phyloP scores from a whole-genome alignment of 53 echinoderm and acorn worm species.

The Actinopyga echinites region DNA sequence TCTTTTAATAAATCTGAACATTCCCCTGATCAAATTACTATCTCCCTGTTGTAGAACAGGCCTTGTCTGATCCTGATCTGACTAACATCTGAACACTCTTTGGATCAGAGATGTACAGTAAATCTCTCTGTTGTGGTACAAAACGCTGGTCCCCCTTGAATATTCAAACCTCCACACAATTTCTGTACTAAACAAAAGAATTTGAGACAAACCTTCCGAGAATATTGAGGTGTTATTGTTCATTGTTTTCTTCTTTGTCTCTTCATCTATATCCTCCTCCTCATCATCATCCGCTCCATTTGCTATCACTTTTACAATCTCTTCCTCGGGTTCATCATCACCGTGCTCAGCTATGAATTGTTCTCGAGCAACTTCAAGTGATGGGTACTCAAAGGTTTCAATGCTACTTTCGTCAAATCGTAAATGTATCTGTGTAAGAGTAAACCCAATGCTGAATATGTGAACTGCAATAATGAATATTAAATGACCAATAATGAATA shows the following conservation, averaged over 20 bases:
- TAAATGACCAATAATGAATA: no score
- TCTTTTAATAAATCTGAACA: no score
- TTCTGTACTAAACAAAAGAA: no score
- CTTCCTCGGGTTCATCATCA: constrained; percentile 23
- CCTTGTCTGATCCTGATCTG: no score
- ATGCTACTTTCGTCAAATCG: not conserved
- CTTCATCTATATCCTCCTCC: not conserved
- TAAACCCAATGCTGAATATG: not conserved
- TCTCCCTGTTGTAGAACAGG: no score
- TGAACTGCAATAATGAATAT: no score
- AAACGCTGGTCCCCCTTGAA: no score
- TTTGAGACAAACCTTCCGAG: not conserved
- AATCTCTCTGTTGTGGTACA: no score
- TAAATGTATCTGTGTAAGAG: not conserved
- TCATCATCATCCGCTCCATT: constrained; percentile 24
- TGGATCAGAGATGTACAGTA: no score
- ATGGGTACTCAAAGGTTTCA: constrained; percentile 2
- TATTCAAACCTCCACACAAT: not conserved
- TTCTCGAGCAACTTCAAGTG: not conserved
- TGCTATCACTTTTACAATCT: not conserved
- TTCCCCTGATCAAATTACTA: no score
- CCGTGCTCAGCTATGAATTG: not conserved
- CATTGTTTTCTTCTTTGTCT: constrained; percentile 36
- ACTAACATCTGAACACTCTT: no score
- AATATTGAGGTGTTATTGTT: constrained; percentile 27